These are phyloP conservation scores for Scaptomyza caliginosa DNA, from an alignment of 2,888 invertebrate genomes.

Conservation along the genomic window DNA sequence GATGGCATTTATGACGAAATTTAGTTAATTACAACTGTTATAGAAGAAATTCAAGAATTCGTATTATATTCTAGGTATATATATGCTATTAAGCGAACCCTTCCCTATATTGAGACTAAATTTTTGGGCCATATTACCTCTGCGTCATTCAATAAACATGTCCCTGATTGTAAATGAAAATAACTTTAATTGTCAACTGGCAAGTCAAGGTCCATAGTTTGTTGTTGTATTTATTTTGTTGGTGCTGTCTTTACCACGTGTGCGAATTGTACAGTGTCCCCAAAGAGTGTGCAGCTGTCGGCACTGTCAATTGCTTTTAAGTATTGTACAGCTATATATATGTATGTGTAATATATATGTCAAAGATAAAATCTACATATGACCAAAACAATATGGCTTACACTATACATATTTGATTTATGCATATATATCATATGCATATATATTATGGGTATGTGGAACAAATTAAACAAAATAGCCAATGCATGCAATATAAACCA, in stretches of 20 bases:
- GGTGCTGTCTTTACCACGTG: slow-evolving; percentile 34
- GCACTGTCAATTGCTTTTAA: slow-evolving; percentile 52
- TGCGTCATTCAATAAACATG: slow-evolving; percentile 48
- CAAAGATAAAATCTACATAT: slow-evolving; percentile 35
- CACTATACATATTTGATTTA: slow-evolving; percentile 54
- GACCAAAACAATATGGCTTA: slow-evolving; percentile 21
- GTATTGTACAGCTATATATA: slow-evolving; percentile 37
- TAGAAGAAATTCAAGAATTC: too few relatives aligned
- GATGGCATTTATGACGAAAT: background rate
- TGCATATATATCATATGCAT: slow-evolving; percentile 31
- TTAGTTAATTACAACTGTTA: background rate
- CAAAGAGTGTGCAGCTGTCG: slow-evolving; percentile 59
- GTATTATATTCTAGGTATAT: too few relatives aligned
- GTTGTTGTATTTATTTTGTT: slow-evolving; percentile 14
- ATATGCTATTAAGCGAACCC: too few relatives aligned
- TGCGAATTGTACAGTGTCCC: slow-evolving; percentile 46
- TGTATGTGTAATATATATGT: slow-evolving; percentile 21
- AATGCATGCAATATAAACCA: slow-evolving; percentile 33
- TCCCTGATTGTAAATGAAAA: slow-evolving; percentile 58
- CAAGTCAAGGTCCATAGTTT: slow-evolving; percentile 60
- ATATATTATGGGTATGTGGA: slow-evolving; percentile 24
- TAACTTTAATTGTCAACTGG: slow-evolving; percentile 69
- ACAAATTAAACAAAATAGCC: slow-evolving; percentile 50
- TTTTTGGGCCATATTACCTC: slow-evolving; percentile 10
- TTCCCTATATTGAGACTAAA: background rate